phyloP scores from a whole-genome alignment of 1,140 invertebrate species.

The Anastatus disparis region DNA sequence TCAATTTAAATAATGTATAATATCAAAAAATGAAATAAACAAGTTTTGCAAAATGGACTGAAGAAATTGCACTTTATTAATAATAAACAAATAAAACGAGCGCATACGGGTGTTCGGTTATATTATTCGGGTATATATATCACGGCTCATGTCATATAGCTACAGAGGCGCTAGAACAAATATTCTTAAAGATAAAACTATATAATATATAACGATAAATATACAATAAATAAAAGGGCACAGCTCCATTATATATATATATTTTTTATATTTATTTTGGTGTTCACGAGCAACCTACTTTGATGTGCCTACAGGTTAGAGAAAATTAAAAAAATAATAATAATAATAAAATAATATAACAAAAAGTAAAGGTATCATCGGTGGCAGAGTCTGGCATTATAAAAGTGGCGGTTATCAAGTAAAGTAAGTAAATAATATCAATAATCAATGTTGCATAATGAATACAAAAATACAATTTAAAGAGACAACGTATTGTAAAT shows the following conservation, averaged over 20 bases:
- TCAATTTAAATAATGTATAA: too few species aligned
- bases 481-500: too few species aligned
- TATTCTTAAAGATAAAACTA: not conserved
- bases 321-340: constrained; percentile 43
- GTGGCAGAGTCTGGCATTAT: constrained; percentile 5
- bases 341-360: constrained; percentile 19
- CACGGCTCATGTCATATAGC: constrained; percentile 20
- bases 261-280: constrained; percentile 39
- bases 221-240: constrained; percentile 48
- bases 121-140: constrained; percentile 23
- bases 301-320: constrained; percentile 60
- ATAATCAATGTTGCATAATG: constrained; percentile 31
- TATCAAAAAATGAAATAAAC: too few species aligned
- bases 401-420: constrained; percentile 11
- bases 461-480: too few species aligned
- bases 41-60: constrained; percentile 2
- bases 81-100: too few species aligned
- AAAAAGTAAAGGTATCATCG: constrained; percentile 21
- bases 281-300: constrained; percentile 66
- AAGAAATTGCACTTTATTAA: constrained; percentile 1
- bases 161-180: constrained; percentile 18
- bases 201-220: constrained; percentile 12
- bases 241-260: constrained; percentile 52
- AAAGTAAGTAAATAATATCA: not conserved
- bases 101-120: not conserved